Conservation (phyloP, 2,797 vertebrate genomes). For the Forpus xanthops region DNA sequence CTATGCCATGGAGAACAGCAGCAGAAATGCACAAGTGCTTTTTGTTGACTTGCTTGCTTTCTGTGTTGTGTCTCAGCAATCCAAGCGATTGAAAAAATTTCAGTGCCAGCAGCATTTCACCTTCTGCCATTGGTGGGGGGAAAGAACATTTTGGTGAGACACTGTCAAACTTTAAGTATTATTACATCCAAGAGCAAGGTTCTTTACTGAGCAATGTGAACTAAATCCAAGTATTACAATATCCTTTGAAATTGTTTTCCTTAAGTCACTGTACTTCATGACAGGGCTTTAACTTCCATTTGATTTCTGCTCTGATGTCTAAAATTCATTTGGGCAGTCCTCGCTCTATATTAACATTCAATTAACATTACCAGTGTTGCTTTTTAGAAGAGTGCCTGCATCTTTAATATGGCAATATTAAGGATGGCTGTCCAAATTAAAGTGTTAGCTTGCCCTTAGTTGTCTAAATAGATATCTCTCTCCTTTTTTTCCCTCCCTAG, state of each 20-base stretch:
- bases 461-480: not conserved
- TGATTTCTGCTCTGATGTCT: not conserved
- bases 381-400: not conserved
- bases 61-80: not conserved
- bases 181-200: not conserved
- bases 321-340: not conserved
- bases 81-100: not conserved
- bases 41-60: not conserved
- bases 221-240: not conserved
- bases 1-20: rapidly evolving
- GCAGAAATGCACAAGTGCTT: not conserved
- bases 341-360: not conserved
- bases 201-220: not conserved
- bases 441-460: not conserved
- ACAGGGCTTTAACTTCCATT: not conserved
- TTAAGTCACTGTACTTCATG: not conserved
- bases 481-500: not conserved
- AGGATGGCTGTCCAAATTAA: not conserved
- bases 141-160: not conserved
- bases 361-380: not conserved
- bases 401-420: not conserved
- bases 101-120: not conserved
- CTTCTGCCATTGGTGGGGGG: not conserved
- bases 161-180: not conserved
- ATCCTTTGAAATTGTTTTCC: not conserved